A percentile compares a stretch with the other conserved stretches of the same genome.
These are phyloP conservation scores for Apomyelois bistriatella DNA, from an alignment of 2,888 invertebrate genomes.

Conservation along the genomic window DNA sequence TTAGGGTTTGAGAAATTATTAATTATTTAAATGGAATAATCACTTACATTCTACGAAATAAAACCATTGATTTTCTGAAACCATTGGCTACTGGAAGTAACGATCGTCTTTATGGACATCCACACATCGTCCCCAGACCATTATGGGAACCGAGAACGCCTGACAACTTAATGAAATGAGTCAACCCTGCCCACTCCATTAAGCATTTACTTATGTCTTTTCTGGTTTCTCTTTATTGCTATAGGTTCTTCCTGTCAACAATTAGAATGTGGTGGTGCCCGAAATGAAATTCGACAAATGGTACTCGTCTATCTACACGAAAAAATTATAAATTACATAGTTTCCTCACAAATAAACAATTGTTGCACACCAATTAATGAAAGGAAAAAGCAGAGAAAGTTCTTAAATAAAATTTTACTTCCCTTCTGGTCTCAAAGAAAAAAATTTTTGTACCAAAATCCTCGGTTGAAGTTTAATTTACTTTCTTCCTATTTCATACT, in stretches of 20 bases:
- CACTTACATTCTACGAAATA: neutral
- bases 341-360: no score
- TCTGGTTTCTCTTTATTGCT: neutral
- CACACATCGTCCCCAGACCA: neutral
- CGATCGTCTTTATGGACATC: neutral
- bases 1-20: no score
- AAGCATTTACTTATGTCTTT: neutral
- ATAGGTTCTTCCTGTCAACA: no score
- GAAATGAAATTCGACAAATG: no score
- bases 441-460: conserved; percentile 29
- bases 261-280: no score
- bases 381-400: neutral
- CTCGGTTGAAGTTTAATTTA: conserved; percentile 42
- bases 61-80: neutral
- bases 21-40: no score
- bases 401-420: conserved; percentile 29
- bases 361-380: no score
- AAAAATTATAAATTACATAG: no score
- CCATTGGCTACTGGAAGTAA: neutral
- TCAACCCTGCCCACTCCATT: neutral
- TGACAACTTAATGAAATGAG: conserved; percentile 2
- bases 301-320: no score
- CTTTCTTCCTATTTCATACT: conserved; percentile 33
- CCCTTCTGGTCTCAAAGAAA: conserved; percentile 23
- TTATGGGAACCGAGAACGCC: conserved; percentile 2